Evolutionary conservation across 2,113 vertebrate genomes (phyloP).

Genomic region (Acanthochromis polyacanthus): DNA sequence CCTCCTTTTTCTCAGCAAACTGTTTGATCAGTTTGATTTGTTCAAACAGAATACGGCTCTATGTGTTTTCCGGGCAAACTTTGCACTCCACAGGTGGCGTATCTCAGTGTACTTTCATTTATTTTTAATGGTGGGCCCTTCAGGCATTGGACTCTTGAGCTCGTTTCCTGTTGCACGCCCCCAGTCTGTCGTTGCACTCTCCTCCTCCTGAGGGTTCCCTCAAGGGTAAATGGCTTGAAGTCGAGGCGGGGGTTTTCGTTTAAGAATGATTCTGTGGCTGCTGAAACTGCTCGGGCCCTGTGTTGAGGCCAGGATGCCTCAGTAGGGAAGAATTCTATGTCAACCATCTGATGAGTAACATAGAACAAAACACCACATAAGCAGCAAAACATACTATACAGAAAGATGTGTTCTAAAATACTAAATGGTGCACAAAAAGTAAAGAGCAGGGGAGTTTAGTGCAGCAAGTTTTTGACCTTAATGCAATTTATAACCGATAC

Average conservation of each 20-base stretch:
- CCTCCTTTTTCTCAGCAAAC: slow-evolving; percentile 15
- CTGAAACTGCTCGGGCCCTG: neutral
- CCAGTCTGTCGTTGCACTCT: slow-evolving; percentile 13
- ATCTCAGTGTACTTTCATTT: slow-evolving; percentile 77
- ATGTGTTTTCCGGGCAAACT: slow-evolving; percentile 66
- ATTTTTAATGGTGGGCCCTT: slow-evolving; percentile 69
- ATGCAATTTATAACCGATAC: too few relatives aligned
- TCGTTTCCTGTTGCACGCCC: slow-evolving; percentile 11
- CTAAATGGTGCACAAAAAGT: too few relatives aligned
- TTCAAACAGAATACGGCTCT: slow-evolving; percentile 67
- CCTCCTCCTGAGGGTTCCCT: slow-evolving; percentile 12
- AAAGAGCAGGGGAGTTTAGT: too few relatives aligned
- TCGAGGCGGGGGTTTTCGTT: slow-evolving; percentile 45
- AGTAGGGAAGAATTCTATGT: slow-evolving; percentile 16
- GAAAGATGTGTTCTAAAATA: too few relatives aligned
- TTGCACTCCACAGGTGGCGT: slow-evolving; percentile 63
- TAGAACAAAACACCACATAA: neutral
- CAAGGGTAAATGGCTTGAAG: slow-evolving; percentile 50
- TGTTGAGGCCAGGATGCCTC: slow-evolving; percentile 28
- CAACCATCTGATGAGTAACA: neutral
- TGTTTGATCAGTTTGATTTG: slow-evolving; percentile 79
- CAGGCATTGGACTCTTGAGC: slow-evolving; percentile 35
- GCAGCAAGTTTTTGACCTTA: too few relatives aligned
- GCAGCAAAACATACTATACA: too few relatives aligned
- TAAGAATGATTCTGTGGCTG: slow-evolving; percentile 33